Evolutionary conservation across 1,140 invertebrate genomes (phyloP).

Genomic region (Drosophila burlai): DNA sequence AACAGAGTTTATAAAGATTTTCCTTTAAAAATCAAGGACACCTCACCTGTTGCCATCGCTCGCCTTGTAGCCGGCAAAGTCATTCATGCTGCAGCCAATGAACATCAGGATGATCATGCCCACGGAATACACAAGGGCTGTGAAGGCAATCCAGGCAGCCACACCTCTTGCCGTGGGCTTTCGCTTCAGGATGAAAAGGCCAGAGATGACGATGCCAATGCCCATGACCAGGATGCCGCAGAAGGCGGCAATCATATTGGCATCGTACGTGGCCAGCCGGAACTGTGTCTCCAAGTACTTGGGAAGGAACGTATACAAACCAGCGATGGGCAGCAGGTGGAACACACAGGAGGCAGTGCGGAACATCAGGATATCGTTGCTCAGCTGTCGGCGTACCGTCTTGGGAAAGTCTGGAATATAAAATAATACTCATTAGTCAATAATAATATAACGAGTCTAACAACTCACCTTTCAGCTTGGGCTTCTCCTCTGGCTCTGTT

Average conservation of each 20-base stretch:
- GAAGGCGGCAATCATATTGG: slow-evolving; percentile 95
- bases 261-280: slow-evolving; percentile 93
- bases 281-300: slow-evolving; percentile 98
- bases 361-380: slow-evolving; percentile 96
- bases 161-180: slow-evolving; percentile 94
- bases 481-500: slow-evolving; percentile 67
- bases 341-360: slow-evolving; percentile 95
- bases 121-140: slow-evolving; percentile 93
- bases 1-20: neutral
- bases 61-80: slow-evolving; percentile 89
- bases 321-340: slow-evolving; percentile 95
- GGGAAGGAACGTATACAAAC: slow-evolving; percentile 96
- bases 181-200: slow-evolving; percentile 92
- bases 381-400: slow-evolving; percentile 93
- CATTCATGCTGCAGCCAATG: slow-evolving; percentile 94
- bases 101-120: slow-evolving; percentile 96
- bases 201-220: slow-evolving; percentile 94
- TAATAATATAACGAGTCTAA: neutral
- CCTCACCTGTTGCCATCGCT: slow-evolving; percentile 56
- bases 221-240: slow-evolving; percentile 97
- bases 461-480: slow-evolving; percentile 71
- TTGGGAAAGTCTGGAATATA: slow-evolving; percentile 91
- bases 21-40: too few species aligned
- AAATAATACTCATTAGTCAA: neutral
- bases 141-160: slow-evolving; percentile 95